Conservation (phyloP, 2,113 vertebrate genomes). For the Bungarus multicinctus region DNA sequence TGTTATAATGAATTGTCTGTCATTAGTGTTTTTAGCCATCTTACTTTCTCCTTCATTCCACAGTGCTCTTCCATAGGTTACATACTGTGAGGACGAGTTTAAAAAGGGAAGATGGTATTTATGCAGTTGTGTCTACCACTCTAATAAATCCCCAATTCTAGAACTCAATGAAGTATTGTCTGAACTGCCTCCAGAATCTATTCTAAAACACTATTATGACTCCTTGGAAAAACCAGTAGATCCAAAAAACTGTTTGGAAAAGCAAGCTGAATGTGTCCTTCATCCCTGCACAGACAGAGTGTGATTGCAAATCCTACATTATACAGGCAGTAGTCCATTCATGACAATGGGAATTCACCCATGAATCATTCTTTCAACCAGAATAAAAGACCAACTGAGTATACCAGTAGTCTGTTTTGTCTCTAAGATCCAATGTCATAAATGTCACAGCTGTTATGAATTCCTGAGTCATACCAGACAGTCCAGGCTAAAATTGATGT, state of each 20-base stretch:
- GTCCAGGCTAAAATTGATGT: neutral
- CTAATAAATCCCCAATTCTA: neutral
- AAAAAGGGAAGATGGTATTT: neutral
- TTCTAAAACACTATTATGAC: neutral
- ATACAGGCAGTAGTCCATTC: neutral
- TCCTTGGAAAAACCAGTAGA: neutral
- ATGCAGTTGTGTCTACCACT: neutral
- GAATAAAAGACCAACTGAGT: neutral
- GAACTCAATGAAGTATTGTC: neutral
- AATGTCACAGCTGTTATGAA: neutral
- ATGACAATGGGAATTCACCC: neutral
- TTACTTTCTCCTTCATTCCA: neutral
- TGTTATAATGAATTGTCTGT: neutral
- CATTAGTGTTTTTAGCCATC: neutral
- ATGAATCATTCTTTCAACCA: neutral
- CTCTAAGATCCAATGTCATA: neutral
- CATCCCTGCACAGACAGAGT: neutral
- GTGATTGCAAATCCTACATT: neutral
- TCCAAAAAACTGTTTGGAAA: neutral
- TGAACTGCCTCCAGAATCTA: neutral
- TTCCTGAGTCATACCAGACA: neutral
- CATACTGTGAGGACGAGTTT: neutral
- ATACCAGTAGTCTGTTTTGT: neutral
- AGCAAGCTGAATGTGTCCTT: neutral
- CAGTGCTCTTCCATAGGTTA: neutral